A percentile compares a stretch with the other conserved stretches of the same genome.
phyloP scores from a whole-genome alignment of 2,888 invertebrate genomes.

The Pollenia griseotomentosa region DNA sequence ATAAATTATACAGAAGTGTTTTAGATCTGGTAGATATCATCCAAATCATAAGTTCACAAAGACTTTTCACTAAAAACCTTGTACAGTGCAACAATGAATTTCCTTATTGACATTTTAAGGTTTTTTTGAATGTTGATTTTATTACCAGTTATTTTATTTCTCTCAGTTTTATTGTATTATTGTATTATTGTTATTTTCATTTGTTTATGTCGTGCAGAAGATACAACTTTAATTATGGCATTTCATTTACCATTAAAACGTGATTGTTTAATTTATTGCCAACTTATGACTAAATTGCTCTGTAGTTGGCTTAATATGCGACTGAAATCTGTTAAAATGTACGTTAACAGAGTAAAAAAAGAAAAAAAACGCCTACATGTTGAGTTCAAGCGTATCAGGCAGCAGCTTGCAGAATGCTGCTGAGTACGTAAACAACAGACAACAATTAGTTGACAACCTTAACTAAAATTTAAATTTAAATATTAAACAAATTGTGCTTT shows the following conservation, averaged over 20 bases:
- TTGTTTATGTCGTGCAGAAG: slow-evolving; percentile 56
- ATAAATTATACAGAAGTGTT: no score
- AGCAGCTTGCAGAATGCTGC: background rate
- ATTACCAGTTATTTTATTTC: background rate
- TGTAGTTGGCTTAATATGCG: background rate
- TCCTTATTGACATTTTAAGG: slow-evolving; percentile 9
- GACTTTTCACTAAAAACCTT: background rate
- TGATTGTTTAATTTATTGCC: slow-evolving; percentile 45
- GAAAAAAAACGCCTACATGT: slow-evolving; percentile 46
- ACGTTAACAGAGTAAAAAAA: background rate
- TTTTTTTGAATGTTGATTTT: background rate
- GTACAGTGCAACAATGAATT: background rate
- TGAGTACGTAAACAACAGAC: background rate
- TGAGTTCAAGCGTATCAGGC: slow-evolving; percentile 50
- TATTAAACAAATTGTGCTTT: slow-evolving; percentile 35
- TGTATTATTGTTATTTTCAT: slow-evolving; percentile 15
- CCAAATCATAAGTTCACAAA: no score
- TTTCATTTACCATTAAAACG: slow-evolving; percentile 55
- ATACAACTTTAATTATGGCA: slow-evolving; percentile 59
- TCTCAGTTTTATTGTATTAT: background rate
- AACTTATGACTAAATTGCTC: slow-evolving; percentile 37
- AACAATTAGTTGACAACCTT: slow-evolving; percentile 56
- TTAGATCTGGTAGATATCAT: no score
- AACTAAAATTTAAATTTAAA: slow-evolving; percentile 35
- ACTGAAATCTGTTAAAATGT: background rate